These are phyloP conservation scores for Novumbra hubbsi DNA, from an alignment of 2,797 vertebrate genomes.

Conservation along the genomic window DNA sequence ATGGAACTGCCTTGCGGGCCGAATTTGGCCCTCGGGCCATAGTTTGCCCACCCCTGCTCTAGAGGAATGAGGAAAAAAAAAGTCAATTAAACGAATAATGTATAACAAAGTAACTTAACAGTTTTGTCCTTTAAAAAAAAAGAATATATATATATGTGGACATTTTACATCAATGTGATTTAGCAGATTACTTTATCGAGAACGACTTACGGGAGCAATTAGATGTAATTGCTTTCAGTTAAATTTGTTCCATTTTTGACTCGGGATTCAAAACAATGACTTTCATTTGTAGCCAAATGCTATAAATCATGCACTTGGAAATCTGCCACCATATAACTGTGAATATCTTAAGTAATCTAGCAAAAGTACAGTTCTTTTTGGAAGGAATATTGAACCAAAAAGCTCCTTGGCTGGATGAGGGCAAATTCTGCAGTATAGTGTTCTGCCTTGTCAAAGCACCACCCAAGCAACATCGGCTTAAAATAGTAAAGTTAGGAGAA, in stretches of 20 bases:
- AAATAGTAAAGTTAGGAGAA: not conserved
- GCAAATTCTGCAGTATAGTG: slow-evolving; percentile 3
- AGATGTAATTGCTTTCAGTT: too few species aligned
- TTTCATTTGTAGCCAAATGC: too few species aligned
- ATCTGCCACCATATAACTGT: not conserved
- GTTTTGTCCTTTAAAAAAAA: not conserved
- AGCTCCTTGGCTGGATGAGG: not conserved
- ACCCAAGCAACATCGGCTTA: too few species aligned
- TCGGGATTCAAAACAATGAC: too few species aligned
- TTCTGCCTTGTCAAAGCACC: not conserved
- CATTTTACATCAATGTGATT: not conserved
- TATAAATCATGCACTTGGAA: too few species aligned
- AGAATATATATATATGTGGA: not conserved
- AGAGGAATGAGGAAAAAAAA: slow-evolving; percentile 65
- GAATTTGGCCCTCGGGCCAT: too few species aligned
- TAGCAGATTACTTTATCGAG: too few species aligned
- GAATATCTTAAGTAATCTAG: not conserved
- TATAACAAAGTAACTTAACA: slow-evolving; percentile 9
- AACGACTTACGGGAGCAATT: too few species aligned
- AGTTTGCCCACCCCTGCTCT: too few species aligned
- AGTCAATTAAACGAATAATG: slow-evolving; percentile 69
- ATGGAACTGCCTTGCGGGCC: too few species aligned
- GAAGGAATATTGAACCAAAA: slow-evolving; percentile 3
- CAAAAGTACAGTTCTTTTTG: not conserved
- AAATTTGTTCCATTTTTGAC: too few species aligned